These are phyloP conservation scores for Sorex araneus DNA, from an alignment of 2,113 vertebrate species.

Conservation along the genomic window DNA sequence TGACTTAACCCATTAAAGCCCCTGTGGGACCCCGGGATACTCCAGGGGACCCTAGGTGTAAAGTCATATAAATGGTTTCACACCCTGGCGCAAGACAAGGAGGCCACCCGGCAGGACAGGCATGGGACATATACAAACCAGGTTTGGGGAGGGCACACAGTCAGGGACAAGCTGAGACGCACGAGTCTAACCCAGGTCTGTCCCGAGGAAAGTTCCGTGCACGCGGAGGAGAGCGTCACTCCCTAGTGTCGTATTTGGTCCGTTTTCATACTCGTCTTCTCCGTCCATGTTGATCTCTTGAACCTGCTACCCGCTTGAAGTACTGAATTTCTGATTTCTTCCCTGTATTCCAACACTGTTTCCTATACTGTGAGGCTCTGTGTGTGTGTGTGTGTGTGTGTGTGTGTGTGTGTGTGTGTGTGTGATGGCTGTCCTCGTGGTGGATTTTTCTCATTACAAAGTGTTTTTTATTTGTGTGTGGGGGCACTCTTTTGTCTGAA, in stretches of 20 bases:
- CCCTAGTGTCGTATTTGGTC: background rate
- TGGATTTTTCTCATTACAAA: background rate
- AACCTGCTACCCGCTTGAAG: background rate
- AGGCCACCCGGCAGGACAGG: no score
- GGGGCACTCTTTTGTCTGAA: slow-evolving; percentile 13
- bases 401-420: no score
- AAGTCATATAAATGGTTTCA: no score
- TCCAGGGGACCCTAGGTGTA: no score
- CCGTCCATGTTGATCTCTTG: background rate
- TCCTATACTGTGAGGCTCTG: background rate
- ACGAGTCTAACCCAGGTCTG: background rate
- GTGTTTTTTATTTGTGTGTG: background rate
- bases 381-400: no score
- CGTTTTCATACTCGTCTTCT: background rate
- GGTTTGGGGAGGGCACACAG: no score
- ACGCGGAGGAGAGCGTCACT: background rate
- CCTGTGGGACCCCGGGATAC: no score
- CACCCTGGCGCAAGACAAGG: no score
- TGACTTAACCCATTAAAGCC: background rate
- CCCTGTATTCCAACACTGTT: slow-evolving; percentile 3
- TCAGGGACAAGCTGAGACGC: no score
- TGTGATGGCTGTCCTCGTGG: background rate
- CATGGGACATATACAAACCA: no score
- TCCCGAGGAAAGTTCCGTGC: background rate
- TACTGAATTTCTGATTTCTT: slow-evolving; percentile 31